These are phyloP conservation scores for Chitala chitala DNA, from an alignment of 2,113 vertebrate genomes.

Conservation along the genomic window DNA sequence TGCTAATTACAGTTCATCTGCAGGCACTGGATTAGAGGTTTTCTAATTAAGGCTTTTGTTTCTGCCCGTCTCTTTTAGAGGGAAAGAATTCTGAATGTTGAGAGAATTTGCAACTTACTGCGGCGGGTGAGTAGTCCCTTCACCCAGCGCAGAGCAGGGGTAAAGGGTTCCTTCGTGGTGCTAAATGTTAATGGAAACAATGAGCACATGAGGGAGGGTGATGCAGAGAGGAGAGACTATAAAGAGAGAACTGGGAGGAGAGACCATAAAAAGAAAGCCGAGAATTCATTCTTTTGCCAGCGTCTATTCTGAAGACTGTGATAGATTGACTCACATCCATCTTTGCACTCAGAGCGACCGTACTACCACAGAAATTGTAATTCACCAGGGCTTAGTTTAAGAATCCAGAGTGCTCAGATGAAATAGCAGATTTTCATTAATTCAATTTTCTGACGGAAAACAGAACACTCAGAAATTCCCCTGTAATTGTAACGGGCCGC, in stretches of 20 bases:
- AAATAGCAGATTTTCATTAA: not conserved
- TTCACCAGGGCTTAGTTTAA: not conserved
- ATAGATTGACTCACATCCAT: conserved; percentile 39
- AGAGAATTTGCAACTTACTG: conserved; percentile 86
- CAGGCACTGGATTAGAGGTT: not conserved
- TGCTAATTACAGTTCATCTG: not conserved
- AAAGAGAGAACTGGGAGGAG: not conserved
- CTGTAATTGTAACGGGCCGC: not conserved
- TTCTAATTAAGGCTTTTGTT: not conserved
- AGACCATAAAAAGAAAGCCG: not conserved
- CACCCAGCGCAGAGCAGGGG: not conserved
- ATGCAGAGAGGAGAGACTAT: not conserved
- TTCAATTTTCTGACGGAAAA: not conserved
- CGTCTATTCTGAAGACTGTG: conserved; percentile 34
- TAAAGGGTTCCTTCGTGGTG: not conserved
- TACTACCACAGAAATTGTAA: no score
- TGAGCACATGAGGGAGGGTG: not conserved
- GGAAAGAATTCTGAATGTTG: conserved; percentile 86
- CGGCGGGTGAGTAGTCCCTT: conserved; percentile 72
- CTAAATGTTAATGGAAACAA: not conserved
- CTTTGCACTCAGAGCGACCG: not conserved
- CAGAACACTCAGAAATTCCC: not conserved
- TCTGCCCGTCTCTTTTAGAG: conserved; percentile 60
- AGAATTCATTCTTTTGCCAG: not conserved
- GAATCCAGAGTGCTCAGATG: not conserved